Conservation (phyloP, 1,140 invertebrate species). For the Zophobas atratus region DNA sequence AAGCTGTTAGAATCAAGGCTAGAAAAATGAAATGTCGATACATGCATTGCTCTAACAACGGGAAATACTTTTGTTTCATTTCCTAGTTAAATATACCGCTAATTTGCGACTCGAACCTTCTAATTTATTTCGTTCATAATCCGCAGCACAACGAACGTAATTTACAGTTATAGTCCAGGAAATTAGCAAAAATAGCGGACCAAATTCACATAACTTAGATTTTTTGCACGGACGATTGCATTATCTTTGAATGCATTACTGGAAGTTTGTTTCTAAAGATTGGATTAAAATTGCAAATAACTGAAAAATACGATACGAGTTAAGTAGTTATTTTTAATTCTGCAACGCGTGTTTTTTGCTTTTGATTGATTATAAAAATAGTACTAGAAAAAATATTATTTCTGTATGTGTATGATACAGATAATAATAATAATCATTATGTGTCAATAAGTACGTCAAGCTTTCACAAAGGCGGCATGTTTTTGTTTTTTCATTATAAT, state of each 20-base stretch:
- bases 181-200: background rate
- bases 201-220: background rate
- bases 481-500: no score
- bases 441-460: background rate
- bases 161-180: background rate
- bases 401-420: background rate
- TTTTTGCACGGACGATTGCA: no score
- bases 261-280: no score
- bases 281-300: no score
- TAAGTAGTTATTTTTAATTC: no score
- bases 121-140: conserved; percentile 4
- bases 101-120: conserved; percentile 32
- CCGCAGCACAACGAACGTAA: background rate
- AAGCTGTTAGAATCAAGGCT: conserved; percentile 34
- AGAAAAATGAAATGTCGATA: conserved; percentile 41
- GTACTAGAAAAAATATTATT: background rate
- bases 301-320: no score
- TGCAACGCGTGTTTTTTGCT: no score
- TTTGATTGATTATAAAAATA: no score
- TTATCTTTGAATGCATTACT: no score
- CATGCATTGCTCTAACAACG: conserved; percentile 28
- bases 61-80: conserved; percentile 43
- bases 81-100: conserved; percentile 46
- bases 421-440: background rate
- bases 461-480: no score